Conservation (phyloP, 1,140 invertebrate species). For the Glomeris maerens region DNA sequence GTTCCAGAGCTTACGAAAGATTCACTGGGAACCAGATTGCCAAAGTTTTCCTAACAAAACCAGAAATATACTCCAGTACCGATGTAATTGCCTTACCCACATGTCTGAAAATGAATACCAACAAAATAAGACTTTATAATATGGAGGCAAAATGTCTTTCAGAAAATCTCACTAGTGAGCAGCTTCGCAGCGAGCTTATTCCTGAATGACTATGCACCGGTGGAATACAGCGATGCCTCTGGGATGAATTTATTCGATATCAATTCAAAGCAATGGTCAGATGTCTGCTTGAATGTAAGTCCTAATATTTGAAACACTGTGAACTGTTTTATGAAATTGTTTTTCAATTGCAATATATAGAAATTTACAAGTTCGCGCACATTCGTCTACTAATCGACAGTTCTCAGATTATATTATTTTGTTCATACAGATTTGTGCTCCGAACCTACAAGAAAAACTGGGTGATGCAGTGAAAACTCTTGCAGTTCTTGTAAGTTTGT, state of each 20-base stretch:
- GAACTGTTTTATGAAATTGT: constrained; percentile 6
- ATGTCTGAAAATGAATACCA: neutral
- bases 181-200: constrained; percentile 81
- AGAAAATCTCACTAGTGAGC: constrained; percentile 82
- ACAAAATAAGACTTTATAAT: neutral
- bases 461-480: constrained; percentile 53
- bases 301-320: constrained; percentile 8
- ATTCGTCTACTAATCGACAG: too few species aligned
- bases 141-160: constrained; percentile 23
- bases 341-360: neutral
- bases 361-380: neutral
- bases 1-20: constrained; percentile 80
- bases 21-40: constrained; percentile 88
- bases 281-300: constrained; percentile 51
- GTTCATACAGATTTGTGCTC: constrained; percentile 44
- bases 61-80: constrained; percentile 60
- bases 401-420: too few species aligned
- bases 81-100: constrained; percentile 40
- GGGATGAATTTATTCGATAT: constrained; percentile 95
- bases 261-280: constrained; percentile 57
- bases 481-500: constrained; percentile 37
- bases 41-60: constrained; percentile 60
- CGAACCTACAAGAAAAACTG: constrained; percentile 46
- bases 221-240: constrained; percentile 82
- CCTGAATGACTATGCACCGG: constrained; percentile 73